Evolutionary conservation across 2,113 vertebrate species (phyloP).

Genomic region (Ctenomys sociabilis): DNA sequence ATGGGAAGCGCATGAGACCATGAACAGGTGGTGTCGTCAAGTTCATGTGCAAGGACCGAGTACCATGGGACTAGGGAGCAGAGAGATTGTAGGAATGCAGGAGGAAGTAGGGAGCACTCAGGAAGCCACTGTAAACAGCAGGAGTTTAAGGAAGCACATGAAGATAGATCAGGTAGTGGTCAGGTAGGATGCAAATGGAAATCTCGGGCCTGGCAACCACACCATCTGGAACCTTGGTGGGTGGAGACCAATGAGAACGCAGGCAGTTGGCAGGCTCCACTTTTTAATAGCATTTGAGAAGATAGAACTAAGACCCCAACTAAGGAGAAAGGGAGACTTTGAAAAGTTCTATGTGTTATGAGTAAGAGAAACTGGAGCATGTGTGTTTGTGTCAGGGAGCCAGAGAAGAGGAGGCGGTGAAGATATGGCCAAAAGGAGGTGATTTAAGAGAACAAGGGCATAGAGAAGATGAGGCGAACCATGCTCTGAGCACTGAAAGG

Average conservation of each 20-base stretch:
- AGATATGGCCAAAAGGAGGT: background rate
- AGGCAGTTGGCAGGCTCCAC: background rate
- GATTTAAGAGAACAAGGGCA: background rate
- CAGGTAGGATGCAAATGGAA: background rate
- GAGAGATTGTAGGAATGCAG: background rate
- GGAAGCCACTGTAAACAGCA: background rate
- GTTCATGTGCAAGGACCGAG: background rate
- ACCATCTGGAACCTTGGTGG: background rate
- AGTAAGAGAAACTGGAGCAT: background rate
- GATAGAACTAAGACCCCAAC: background rate
- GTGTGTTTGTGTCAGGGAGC: no score
- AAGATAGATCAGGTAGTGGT: background rate
- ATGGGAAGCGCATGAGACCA: background rate
- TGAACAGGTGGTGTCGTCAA: background rate
- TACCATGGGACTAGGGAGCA: background rate
- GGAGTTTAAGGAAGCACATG: background rate
- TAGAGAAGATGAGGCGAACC: no score
- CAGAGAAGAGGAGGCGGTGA: background rate
- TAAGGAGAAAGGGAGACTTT: background rate
- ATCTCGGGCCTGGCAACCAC: background rate
- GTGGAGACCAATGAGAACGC: background rate
- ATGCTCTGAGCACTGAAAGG: background rate
- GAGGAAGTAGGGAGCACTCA: background rate
- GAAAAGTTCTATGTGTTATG: background rate
- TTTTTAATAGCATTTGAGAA: background rate